A percentile compares a stretch with the other conserved stretches of the same genome.
These are phyloP conservation scores for Branchellion lobata DNA, from an alignment of 2,888 invertebrate species.

Conservation along the genomic window DNA sequence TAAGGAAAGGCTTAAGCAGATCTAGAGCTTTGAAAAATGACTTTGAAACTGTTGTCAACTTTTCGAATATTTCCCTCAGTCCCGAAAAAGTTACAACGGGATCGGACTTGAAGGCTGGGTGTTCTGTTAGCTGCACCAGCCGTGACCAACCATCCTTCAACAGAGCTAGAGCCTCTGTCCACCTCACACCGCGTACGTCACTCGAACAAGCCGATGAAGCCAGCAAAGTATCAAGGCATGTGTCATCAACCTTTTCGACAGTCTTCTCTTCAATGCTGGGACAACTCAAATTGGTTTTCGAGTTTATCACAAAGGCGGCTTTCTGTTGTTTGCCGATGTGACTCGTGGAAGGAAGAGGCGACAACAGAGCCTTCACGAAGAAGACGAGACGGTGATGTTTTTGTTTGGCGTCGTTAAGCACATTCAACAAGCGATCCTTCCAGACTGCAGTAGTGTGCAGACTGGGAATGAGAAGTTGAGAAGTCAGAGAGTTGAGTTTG, in stretches of 20 bases:
- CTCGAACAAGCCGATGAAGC: too few species aligned
- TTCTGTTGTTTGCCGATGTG: too few species aligned
- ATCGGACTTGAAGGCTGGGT: background rate
- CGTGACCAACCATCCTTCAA: background rate
- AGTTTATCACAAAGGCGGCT: too few species aligned
- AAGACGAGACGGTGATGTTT: background rate
- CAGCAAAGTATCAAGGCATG: background rate
- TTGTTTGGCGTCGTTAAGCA: background rate
- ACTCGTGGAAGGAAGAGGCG: background rate
- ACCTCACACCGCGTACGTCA: background rate
- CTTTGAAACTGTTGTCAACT: background rate
- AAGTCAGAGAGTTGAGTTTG: background rate
- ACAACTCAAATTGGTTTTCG: too few species aligned
- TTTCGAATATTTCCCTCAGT: background rate
- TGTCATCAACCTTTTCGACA: background rate
- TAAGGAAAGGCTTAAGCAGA: background rate
- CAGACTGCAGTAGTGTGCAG: background rate
- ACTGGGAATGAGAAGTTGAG: background rate
- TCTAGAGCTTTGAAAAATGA: background rate
- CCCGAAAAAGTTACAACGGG: background rate
- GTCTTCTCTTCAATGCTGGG: too few species aligned
- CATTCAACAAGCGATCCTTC: background rate
- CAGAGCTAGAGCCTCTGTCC: background rate
- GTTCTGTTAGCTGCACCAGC: background rate
- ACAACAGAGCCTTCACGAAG: background rate